Percentiles rank a stretch among this genome's conserved stretches.
These are phyloP conservation scores for Napeogenes inachia DNA, from an alignment of 2,888 invertebrate species.

Conservation along the genomic window DNA sequence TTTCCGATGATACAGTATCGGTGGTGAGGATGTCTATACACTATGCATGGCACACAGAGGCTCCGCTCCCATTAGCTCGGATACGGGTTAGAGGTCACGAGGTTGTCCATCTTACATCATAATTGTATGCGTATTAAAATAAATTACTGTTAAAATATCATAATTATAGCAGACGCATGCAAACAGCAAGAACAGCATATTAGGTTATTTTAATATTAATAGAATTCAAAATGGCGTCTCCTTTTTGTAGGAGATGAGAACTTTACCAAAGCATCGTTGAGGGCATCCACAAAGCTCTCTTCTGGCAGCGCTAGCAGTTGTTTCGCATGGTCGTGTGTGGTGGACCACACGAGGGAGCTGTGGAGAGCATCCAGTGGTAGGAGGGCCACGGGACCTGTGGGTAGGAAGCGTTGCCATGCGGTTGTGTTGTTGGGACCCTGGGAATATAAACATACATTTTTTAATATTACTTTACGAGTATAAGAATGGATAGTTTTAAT, in stretches of 20 bases:
- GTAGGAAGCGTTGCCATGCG: constrained; percentile 98
- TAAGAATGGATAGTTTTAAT: no score
- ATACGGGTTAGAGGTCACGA: no score
- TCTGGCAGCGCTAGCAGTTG: constrained; percentile 82
- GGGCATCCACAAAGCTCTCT: constrained; percentile 89
- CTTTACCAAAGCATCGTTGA: constrained; percentile 90
- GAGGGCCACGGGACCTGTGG: constrained; percentile 94
- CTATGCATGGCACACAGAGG: no score
- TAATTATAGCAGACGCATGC: no score
- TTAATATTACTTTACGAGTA: background rate
- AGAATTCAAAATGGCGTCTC: no score
- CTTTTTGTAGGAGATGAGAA: background rate
- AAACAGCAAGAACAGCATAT: no score
- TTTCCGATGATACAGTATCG: background rate
- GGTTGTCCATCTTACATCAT: no score
- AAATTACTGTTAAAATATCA: no score
- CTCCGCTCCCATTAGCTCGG: no score
- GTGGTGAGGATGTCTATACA: no score
- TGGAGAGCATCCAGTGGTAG: constrained; percentile 87
- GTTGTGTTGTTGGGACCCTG: constrained; percentile 87
- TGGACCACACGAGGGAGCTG: constrained; percentile 97
- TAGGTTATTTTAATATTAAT: no score
- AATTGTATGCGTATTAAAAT: no score
- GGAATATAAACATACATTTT: background rate
- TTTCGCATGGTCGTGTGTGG: constrained; percentile 85